Conservation (phyloP, 2,797 vertebrate species). For the Astyanax mexicanus region DNA sequence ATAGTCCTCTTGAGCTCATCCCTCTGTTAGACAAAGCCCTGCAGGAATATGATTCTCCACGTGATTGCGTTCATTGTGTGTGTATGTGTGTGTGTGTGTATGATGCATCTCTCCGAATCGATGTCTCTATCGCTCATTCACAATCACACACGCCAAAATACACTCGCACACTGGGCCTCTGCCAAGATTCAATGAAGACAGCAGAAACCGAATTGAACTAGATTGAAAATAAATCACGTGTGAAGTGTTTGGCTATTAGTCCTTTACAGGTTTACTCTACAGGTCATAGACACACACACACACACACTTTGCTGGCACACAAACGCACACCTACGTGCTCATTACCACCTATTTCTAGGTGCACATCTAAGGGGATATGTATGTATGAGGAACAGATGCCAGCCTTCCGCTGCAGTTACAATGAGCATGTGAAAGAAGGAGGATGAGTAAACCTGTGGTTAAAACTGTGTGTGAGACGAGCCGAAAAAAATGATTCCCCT, state of each 20-base stretch:
- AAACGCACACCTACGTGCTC: constrained; percentile 14
- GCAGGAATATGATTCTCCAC: not conserved
- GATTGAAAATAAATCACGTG: constrained; percentile 4
- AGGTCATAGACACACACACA: not conserved
- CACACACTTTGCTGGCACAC: not conserved
- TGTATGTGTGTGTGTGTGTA: not conserved
- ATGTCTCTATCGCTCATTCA: not conserved
- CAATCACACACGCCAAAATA: not conserved
- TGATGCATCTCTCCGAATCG: not conserved
- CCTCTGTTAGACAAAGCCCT: constrained; percentile 10
- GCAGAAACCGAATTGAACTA: constrained; percentile 5
- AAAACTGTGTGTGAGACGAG: constrained; percentile 36
- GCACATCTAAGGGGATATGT: not conserved
- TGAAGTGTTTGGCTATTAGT: not conserved
- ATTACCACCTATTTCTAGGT: constrained; percentile 12
- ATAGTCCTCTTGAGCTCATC: not conserved
- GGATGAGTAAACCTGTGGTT: constrained; percentile 32
- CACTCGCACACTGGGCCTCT: not conserved
- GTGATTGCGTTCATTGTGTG: not conserved
- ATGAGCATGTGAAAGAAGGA: not conserved
- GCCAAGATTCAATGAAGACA: constrained; percentile 7
- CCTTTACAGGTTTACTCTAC: not conserved
- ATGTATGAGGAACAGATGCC: constrained; percentile 13
- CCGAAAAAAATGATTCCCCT: constrained; percentile 39
- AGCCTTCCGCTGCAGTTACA: not conserved